A percentile compares a stretch with the other conserved stretches of the same genome.
These are phyloP conservation scores for Apostichopus leukothele DNA, from an alignment of 53 echinoderm and acorn worm genomes.

Conservation along the genomic window DNA sequence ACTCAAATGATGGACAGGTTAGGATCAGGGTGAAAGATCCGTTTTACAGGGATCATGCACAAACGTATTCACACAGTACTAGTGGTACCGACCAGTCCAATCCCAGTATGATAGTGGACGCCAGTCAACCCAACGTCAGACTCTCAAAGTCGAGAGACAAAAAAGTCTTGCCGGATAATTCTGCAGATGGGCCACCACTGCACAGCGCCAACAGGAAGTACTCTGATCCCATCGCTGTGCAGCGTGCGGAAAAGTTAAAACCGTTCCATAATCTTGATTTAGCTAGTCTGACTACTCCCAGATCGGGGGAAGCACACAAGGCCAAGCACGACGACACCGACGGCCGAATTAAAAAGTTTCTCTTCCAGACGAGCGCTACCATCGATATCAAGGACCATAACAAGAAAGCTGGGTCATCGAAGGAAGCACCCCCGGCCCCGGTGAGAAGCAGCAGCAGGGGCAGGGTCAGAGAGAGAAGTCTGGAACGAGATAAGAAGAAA, in stretches of 20 bases:
- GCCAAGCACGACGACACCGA: constrained; percentile 6
- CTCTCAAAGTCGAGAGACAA: constrained; percentile 16
- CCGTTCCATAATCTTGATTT: constrained; percentile 32
- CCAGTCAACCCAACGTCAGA: constrained; percentile 20
- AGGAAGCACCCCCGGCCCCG: constrained; percentile 56
- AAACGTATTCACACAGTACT: constrained; percentile 44
- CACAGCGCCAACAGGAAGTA: constrained; percentile 28
- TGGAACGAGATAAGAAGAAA: constrained; percentile 83
- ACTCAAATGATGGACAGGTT: constrained; percentile 36
- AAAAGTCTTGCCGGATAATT: not conserved
- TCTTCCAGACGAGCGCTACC: constrained; percentile 35
- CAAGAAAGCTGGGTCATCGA: constrained; percentile 10
- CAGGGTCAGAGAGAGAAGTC: constrained; percentile 77
- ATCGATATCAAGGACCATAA: constrained; percentile 26
- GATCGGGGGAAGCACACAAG: not conserved
- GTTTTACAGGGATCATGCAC: not conserved
- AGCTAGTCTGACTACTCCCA: not conserved
- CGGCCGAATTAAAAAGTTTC: constrained; percentile 31
- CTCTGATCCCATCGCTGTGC: constrained; percentile 30
- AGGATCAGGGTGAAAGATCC: constrained; percentile 43
- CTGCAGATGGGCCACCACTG: not conserved
- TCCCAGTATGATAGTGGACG: constrained; percentile 37
- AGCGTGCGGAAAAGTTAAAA: constrained; percentile 35
- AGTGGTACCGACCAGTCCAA: not conserved
- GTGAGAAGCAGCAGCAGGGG: constrained; percentile 68